Evolutionary conservation across 2,888 invertebrate genomes (phyloP), one percentile per base, ranked within the genome.

Genomic region (Caenorhabditis sp.): DNA sequence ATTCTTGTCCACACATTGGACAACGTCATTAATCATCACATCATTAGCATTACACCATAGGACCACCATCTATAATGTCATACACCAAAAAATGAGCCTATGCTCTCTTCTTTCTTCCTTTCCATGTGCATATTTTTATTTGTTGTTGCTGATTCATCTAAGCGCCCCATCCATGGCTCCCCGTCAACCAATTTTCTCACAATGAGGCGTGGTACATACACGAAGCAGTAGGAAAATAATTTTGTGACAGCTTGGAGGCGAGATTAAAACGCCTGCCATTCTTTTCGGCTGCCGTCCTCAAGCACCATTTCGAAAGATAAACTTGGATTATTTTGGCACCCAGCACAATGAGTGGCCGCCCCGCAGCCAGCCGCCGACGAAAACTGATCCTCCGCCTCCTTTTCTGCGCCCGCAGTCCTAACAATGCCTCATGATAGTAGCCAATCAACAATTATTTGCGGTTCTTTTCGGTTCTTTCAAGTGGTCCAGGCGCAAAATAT

Each of bases 261-360:
- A 78, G 78, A 78, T 70, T 65, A 69, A 70, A 71, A 70, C 70
- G 51, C 51, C 69, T 79, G 64, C 70, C 53, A 40, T 71, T 71
- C 58, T 62, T 65, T 40, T 68, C 51, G 15, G 9, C 55, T 50
- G 15, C 55, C 13, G 13, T 60, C 37, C 77, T 77, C 62, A 62
- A 77, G 69, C 77, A 77, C 58, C 68, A 67, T 79, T 79, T 79
- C 67, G 22, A 71, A 79, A 79, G 79, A 79, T 79, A 79, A 79
- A 79, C 79, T 79, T 79, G 79, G 79, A 79, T 79, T 79, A 79
- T 79, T 70, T 78, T 78, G 64, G 69, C 78, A 70, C 70, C 58
- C 69, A 22, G 50, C 77, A 69, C 68, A 77, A 62, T 77, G 68
- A 77, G 68, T 64, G 68, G 77, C 62, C 77, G 51, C 69, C 69